Evolutionary conservation across 2,888 invertebrate species (phyloP).

Genomic region (Tachina grossa): DNA sequence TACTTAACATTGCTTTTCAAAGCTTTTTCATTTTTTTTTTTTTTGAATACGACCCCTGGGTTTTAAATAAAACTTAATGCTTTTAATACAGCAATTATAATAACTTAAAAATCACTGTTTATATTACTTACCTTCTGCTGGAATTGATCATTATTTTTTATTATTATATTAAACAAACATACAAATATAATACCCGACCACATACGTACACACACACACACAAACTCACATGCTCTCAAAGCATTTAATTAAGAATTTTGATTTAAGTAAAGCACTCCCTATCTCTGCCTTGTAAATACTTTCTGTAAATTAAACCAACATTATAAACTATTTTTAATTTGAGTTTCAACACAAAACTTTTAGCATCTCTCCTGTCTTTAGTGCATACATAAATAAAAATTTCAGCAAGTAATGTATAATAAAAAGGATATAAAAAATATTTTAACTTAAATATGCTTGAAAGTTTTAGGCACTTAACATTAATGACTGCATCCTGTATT

Average conservation of each 20-base stretch:
- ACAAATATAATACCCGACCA: not conserved
- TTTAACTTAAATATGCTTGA: constrained; percentile 66
- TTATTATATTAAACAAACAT: not conserved
- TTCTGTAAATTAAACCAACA: constrained; percentile 52
- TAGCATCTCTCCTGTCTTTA: not conserved
- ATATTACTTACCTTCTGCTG: not conserved
- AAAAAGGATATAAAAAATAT: constrained; percentile 41
- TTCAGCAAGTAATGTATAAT: constrained; percentile 19
- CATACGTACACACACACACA: not conserved
- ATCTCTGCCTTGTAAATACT: constrained; percentile 9
- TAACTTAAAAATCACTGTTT: not conserved
- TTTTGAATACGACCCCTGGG: no score
- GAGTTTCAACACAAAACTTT: constrained; percentile 61
- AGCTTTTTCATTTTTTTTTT: no score
- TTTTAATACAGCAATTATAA: not conserved
- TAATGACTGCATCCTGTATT: constrained; percentile 67
- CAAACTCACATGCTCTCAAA: not conserved
- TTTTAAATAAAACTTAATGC: not conserved
- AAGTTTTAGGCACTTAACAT: constrained; percentile 70
- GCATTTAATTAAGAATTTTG: constrained; percentile 48
- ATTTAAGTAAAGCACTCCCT: constrained; percentile 17
- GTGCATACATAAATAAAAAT: constrained; percentile 22
- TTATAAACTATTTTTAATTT: constrained; percentile 67
- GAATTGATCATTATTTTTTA: constrained; percentile 2
- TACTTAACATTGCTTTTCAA: no score